Percentiles rank a stretch among this genome's conserved stretches.
phyloP scores from a whole-genome alignment of 2,888 invertebrate species.

The Drosophila ustulata region DNA sequence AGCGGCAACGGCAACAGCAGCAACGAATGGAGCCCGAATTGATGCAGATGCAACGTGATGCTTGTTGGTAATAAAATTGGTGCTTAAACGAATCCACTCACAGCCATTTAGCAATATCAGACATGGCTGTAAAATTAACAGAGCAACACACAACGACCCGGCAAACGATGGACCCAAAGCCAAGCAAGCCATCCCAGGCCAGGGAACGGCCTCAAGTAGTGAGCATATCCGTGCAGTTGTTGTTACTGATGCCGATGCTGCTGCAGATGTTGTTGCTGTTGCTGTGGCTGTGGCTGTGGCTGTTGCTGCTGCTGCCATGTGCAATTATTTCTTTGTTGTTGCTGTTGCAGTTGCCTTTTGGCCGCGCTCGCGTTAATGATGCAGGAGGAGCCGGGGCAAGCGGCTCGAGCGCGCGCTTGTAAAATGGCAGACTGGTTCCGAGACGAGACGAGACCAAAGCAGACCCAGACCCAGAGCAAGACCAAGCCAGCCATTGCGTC shows the following conservation, averaged over 20 bases:
- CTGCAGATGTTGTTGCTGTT: conserved; percentile 38
- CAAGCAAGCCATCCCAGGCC: conserved; percentile 20
- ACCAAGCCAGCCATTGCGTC: conserved; percentile 75
- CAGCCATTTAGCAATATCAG: conserved; percentile 83
- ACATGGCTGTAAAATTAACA: conserved; percentile 82
- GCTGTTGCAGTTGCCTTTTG: conserved; percentile 41
- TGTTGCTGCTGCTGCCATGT: conserved; percentile 55
- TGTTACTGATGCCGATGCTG: conserved; percentile 34
- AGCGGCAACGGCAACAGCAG: conserved; percentile 39
- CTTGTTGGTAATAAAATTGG: conserved; percentile 83
- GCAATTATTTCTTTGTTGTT: conserved; percentile 67
- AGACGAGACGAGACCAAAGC: neutral
- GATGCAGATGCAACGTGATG: conserved; percentile 80
- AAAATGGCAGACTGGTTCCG: conserved; percentile 78
- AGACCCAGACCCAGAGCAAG: neutral
- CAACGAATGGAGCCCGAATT: conserved; percentile 55
- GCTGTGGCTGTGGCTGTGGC: conserved; percentile 39
- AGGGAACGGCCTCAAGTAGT: conserved; percentile 60
- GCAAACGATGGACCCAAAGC: conserved; percentile 46
- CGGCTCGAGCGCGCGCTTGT: conserved; percentile 47
- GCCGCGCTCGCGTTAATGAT: conserved; percentile 74
- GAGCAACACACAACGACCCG: conserved; percentile 73
- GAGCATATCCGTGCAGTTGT: conserved; percentile 31
- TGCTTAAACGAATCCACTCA: conserved; percentile 84
- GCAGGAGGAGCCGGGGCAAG: conserved; percentile 57